Conservation (phyloP, 2,113 vertebrate species). For the Tachycineta bicolor region DNA sequence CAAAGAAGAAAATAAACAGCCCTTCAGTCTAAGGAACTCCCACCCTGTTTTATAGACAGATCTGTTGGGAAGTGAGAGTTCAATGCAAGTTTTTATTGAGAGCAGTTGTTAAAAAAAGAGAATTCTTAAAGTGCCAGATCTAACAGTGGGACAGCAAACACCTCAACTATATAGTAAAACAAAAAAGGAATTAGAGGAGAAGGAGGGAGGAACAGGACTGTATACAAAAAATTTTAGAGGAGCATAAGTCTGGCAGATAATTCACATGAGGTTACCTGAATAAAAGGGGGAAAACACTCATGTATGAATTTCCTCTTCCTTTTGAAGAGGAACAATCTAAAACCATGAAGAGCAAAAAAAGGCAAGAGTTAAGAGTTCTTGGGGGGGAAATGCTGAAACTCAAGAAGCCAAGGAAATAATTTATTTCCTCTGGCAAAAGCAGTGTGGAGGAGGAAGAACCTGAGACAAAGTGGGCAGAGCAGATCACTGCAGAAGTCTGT, state of each 20-base stretch:
- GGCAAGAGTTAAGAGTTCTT: not conserved
- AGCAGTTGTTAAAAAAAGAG: not conserved
- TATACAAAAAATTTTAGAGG: not conserved
- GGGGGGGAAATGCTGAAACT: accelerated
- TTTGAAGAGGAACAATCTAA: not conserved
- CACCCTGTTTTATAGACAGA: not conserved
- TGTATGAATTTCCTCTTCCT: too few species aligned
- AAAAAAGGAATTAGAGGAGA: not conserved
- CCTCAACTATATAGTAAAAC: not conserved
- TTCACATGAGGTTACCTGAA: not conserved
- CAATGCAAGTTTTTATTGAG: not conserved
- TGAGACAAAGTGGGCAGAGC: not conserved
- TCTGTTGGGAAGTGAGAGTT: not conserved
- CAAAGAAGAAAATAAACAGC: not conserved
- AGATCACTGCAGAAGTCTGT: not conserved
- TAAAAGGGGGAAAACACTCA: not conserved
- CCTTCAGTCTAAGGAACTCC: not conserved
- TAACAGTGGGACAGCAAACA: not conserved
- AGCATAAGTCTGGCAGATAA: not conserved
- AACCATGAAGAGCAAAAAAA: not conserved
- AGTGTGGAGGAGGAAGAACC: not conserved
- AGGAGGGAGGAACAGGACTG: not conserved
- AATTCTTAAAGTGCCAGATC: not conserved
- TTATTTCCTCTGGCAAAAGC: not conserved
- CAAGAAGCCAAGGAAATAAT: not conserved